Percentiles rank a stretch among this genome's conserved stretches.
These are phyloP conservation scores for Myotis vivesi DNA, from an alignment of 2,797 vertebrate species.

Conservation along the genomic window DNA sequence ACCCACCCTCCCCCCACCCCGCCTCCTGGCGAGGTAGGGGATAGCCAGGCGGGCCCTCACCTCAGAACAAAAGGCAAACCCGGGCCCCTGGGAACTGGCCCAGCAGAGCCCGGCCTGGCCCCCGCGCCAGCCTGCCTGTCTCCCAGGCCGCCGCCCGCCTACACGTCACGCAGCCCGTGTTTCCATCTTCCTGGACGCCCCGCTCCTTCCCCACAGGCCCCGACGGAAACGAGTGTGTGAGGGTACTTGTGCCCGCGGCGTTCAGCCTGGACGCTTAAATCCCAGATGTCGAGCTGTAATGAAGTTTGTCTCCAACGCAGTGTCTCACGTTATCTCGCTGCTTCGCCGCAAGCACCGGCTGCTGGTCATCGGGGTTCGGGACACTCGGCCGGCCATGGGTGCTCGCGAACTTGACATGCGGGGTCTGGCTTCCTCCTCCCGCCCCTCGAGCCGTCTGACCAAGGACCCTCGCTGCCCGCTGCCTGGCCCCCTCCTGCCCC, in stretches of 20 bases:
- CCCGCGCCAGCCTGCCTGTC: not conserved
- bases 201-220: too few relatives aligned
- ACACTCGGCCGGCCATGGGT: slow-evolving; percentile 45
- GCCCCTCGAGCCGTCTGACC: not conserved
- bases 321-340: slow-evolving; percentile 73
- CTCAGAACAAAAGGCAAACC: too few relatives aligned
- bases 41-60: too few relatives aligned
- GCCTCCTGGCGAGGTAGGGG: too few relatives aligned
- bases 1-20: too few relatives aligned
- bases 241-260: too few relatives aligned
- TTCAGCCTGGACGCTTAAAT: too few relatives aligned
- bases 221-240: too few relatives aligned
- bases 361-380: slow-evolving; percentile 61
- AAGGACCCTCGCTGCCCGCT: too few relatives aligned
- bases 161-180: not conserved
- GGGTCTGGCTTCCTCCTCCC: not conserved
- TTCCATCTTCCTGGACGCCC: too few relatives aligned
- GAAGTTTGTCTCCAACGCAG: slow-evolving; percentile 81
- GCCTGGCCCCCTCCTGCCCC: not conserved
- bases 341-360: slow-evolving; percentile 61
- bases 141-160: not conserved
- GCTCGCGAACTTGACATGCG: not conserved
- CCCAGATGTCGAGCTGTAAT: slow-evolving; percentile 72
- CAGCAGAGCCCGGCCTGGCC: too few relatives aligned
- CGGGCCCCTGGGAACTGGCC: too few relatives aligned